phyloP scores from a whole-genome alignment of 2,888 invertebrate species.

The Eristalis intricaria region DNA sequence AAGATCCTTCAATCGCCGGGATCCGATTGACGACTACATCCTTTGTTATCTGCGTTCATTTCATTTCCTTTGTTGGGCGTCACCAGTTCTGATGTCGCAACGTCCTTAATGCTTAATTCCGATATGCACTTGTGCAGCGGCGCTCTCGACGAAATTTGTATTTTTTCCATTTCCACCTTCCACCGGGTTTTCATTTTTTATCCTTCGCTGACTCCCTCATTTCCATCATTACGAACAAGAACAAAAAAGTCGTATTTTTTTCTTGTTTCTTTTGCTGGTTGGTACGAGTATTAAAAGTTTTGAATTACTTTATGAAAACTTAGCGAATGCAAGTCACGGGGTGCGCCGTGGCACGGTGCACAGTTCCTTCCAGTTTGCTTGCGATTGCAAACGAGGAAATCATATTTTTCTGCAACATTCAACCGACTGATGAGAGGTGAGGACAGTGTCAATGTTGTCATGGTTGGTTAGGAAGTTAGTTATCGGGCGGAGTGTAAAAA shows the following conservation, averaged over 20 bases:
- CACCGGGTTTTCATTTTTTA: conserved; percentile 13
- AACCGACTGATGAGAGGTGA: conserved; percentile 5
- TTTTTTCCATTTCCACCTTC: conserved; percentile 8
- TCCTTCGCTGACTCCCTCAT: conserved; percentile 19
- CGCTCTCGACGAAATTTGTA: conserved; percentile 8
- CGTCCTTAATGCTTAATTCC: conserved; percentile 33
- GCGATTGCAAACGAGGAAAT: conserved; percentile 57
- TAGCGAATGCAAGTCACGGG: conserved; percentile 20
- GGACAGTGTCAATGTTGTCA: conserved; percentile 51
- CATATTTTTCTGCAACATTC: conserved; percentile 48
- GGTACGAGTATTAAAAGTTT: conserved; percentile 48
- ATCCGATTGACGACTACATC: conserved; percentile 64
- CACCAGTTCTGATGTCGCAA: conserved; percentile 20
- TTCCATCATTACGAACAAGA: conserved; percentile 36
- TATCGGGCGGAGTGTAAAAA: conserved; percentile 40
- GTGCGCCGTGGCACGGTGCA: neutral
- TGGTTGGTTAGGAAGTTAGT: conserved; percentile 63
- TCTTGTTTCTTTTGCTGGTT: neutral
- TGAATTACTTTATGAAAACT: conserved; percentile 55
- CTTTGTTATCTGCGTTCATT: conserved; percentile 66
- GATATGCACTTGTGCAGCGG: neutral
- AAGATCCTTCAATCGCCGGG: conserved; percentile 41
- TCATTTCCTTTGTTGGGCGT: conserved; percentile 57
- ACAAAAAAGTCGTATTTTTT: neutral
- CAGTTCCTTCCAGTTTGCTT: conserved; percentile 9